Percentiles rank a stretch among this genome's conserved stretches.
These are phyloP conservation scores for Avahi laniger DNA, from an alignment of 2,797 vertebrate genomes.

Conservation along the genomic window DNA sequence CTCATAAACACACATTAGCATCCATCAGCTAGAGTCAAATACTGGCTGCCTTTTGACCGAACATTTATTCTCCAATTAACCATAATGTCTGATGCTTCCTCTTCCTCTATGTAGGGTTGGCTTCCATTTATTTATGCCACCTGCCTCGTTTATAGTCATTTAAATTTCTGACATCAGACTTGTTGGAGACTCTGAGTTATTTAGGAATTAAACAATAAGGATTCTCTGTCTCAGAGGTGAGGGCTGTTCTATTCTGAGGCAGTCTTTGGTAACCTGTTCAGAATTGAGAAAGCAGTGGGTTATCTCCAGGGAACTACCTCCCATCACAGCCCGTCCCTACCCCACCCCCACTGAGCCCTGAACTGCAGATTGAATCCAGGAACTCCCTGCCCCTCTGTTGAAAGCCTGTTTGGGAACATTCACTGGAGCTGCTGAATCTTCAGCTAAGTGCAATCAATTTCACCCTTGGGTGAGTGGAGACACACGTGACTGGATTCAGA, in stretches of 20 bases:
- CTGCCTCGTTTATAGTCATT: neutral
- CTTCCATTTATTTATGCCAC: neutral
- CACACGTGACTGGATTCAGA: neutral
- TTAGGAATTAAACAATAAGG: neutral
- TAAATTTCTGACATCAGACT: neutral
- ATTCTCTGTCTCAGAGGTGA: neutral
- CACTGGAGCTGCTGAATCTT: neutral
- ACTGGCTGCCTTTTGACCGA: neutral
- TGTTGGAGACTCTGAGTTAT: neutral
- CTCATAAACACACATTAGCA: neutral
- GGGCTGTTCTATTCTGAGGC: neutral
- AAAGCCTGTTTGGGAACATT: neutral
- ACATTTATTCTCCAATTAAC: neutral
- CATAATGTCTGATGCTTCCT: neutral
- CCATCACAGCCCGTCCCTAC: neutral
- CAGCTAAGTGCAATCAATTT: neutral
- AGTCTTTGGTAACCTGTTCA: neutral
- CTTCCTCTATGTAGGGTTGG: neutral
- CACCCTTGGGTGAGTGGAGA: slow-evolving; percentile 30
- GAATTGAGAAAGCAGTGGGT: neutral
- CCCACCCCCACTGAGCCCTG: neutral
- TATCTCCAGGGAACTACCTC: neutral
- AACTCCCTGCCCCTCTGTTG: neutral
- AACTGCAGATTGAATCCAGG: neutral
- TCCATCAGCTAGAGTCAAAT: neutral